Percentiles rank a stretch among this genome's conserved stretches.
Evolutionary conservation across 2,113 vertebrate genomes (phyloP).

Genomic region (Triplophysa siluroides): DNA sequence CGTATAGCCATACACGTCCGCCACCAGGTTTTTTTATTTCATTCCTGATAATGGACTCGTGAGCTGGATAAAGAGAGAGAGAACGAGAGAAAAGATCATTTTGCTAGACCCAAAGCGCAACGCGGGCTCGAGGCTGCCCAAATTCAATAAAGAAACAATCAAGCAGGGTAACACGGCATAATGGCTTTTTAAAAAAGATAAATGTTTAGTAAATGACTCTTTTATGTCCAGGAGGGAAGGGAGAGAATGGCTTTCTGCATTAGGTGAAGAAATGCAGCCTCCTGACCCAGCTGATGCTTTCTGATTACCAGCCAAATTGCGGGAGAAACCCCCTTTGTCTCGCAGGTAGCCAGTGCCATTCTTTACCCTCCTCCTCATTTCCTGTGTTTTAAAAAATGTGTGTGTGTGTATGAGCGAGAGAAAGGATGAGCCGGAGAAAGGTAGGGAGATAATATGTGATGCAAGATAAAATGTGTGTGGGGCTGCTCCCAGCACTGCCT

Average conservation of each 20-base stretch:
- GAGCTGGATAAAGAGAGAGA: conserved; percentile 48
- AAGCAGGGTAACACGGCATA: conserved; percentile 60
- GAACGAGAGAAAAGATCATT: conserved; percentile 55
- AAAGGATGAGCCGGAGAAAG: not conserved
- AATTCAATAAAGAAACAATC: conserved; percentile 64
- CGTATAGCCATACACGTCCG: conserved; percentile 18
- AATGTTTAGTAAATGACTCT: conserved; percentile 61
- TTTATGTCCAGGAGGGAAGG: conserved; percentile 59
- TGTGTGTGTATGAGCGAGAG: not conserved
- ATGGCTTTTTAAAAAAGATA: conserved; percentile 65
- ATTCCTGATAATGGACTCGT: conserved; percentile 44
- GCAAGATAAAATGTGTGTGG: conserved; percentile 7
- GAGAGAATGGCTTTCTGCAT: conserved; percentile 56
- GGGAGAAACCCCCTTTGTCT: conserved; percentile 56
- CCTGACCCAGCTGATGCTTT: conserved; percentile 56
- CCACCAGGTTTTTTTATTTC: conserved; percentile 40
- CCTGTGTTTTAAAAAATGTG: conserved; percentile 7
- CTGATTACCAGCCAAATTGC: conserved; percentile 59
- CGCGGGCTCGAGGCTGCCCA: conserved; percentile 54
- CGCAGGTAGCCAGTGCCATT: conserved; percentile 45
- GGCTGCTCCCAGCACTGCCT: conserved; percentile 18
- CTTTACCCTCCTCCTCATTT: conserved; percentile 46
- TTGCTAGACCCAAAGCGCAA: conserved; percentile 54
- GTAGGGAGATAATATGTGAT: conserved; percentile 4
- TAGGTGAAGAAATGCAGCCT: conserved; percentile 54